Conservation (phyloP, 2,797 vertebrate species). For the Linurgus olivaceus region DNA sequence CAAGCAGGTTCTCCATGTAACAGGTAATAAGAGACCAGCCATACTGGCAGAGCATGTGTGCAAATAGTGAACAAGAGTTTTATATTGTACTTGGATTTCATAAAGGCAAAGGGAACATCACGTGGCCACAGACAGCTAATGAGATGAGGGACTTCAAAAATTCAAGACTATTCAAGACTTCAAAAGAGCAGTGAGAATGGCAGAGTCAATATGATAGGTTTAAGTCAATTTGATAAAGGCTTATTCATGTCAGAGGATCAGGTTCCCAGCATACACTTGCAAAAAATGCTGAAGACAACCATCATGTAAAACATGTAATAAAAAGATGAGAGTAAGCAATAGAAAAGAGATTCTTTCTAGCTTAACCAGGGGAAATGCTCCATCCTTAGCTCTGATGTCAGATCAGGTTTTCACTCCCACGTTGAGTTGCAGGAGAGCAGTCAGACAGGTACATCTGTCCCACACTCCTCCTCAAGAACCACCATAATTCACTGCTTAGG, state of each 20-base stretch:
- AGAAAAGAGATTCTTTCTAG: not conserved
- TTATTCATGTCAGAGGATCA: not conserved
- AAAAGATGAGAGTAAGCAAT: not conserved
- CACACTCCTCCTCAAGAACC: not conserved
- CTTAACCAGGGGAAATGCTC: not conserved
- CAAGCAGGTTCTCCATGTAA: not conserved
- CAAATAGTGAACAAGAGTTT: not conserved
- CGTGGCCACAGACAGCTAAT: not conserved
- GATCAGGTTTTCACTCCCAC: not conserved
- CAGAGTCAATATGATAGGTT: not conserved
- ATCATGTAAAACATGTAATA: not conserved
- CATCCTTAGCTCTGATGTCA: not conserved
- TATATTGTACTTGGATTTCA: not conserved
- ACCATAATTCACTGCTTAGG: fast-evolving
- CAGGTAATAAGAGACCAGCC: not conserved
- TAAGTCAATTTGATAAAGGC: not conserved
- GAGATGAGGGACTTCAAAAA: not conserved
- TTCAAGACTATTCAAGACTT: not conserved
- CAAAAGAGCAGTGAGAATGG: not conserved
- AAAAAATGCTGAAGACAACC: not conserved
- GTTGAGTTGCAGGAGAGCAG: not conserved
- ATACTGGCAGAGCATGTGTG: not conserved
- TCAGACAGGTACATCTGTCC: not conserved
- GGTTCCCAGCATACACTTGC: not conserved
- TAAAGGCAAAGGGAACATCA: not conserved